Conservation (phyloP, 30 jellyfish, hydroid and myxozoan genomes). For the Hydra vulgaris region DNA sequence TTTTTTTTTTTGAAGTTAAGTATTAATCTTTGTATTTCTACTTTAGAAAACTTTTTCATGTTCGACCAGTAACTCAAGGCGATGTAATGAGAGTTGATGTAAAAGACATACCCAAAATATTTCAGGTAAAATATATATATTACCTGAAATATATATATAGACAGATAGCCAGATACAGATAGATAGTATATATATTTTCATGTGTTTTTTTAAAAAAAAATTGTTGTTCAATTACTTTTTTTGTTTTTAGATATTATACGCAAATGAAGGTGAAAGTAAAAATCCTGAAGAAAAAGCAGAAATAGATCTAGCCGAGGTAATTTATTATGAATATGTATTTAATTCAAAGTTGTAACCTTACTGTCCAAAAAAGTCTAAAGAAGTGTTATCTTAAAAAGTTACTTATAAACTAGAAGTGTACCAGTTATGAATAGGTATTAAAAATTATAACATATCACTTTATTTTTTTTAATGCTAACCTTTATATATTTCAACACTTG, state of each 20-base stretch:
- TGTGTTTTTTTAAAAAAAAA: background rate
- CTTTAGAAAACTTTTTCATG: constrained; percentile 75
- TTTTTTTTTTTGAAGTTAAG: background rate
- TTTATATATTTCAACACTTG: no score
- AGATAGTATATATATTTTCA: no score
- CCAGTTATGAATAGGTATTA: no score
- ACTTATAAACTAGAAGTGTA: no score
- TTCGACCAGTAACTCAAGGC: constrained; percentile 83
- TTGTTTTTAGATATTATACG: constrained; percentile 48
- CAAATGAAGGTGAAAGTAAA: constrained; percentile 85
- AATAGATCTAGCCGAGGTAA: constrained; percentile 52
- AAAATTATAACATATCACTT: no score
- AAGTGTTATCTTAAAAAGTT: no score
- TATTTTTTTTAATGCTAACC: no score
- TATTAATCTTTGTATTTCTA: background rate
- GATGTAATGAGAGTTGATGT: constrained; percentile 89
- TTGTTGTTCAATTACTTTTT: no score
- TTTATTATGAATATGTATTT: background rate
- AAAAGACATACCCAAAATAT: constrained; percentile 81
- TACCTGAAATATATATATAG: no score
- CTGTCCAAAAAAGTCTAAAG: no score
- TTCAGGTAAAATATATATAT: constrained; percentile 48
- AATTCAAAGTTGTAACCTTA: no score
- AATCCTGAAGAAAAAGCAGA: constrained; percentile 79
- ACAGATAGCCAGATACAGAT: no score